A percentile compares a stretch with the other conserved stretches of the same genome.
phyloP scores from a whole-genome alignment of 2,113 vertebrate genomes.

The Craseonycteris thonglongyai region DNA sequence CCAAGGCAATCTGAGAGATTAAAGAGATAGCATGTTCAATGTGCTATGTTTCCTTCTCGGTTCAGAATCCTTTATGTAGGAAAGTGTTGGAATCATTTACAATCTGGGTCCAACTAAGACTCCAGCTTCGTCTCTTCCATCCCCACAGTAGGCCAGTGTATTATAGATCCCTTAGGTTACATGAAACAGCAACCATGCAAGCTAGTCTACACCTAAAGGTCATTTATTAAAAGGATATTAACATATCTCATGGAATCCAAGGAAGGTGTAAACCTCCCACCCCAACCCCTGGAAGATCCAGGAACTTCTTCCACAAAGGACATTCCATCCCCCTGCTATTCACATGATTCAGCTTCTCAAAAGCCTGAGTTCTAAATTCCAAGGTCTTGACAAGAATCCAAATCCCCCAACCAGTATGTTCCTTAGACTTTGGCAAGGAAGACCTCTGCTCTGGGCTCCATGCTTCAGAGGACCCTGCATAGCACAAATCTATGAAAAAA shows the following conservation, averaged over 20 bases:
- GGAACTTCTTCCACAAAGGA: neutral
- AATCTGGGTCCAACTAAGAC: neutral
- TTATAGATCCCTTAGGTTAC: neutral
- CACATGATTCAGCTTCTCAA: neutral
- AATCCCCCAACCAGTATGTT: neutral
- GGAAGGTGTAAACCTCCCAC: neutral
- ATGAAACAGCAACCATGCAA: neutral
- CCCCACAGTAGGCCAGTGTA: neutral
- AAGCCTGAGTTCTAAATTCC: neutral
- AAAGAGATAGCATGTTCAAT: neutral
- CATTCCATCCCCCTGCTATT: neutral
- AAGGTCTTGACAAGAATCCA: neutral
- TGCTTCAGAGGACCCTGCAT: neutral
- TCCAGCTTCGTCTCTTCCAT: neutral
- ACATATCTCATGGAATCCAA: neutral
- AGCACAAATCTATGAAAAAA: neutral
- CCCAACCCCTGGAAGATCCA: neutral
- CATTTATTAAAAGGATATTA: neutral
- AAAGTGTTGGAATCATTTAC: neutral
- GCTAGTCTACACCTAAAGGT: neutral
- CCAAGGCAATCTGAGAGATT: neutral
- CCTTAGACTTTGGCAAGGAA: neutral
- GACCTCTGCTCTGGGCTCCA: neutral
- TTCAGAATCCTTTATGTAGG: neutral
- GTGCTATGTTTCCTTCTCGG: neutral